These are phyloP conservation scores for Drosophila dunni DNA, from an alignment of 1,140 invertebrate genomes.

Conservation along the genomic window DNA sequence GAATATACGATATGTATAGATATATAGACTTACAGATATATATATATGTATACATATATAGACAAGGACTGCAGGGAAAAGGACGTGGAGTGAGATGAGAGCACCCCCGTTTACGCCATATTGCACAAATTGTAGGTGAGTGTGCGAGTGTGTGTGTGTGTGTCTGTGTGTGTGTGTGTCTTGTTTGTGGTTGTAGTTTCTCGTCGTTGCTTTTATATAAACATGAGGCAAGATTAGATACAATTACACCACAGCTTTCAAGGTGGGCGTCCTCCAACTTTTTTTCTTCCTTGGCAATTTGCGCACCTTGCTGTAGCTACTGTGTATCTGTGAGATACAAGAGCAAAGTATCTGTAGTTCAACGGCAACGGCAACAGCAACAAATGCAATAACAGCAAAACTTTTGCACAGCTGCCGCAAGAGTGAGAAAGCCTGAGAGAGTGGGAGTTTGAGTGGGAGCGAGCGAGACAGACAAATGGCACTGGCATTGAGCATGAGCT, in stretches of 20 bases:
- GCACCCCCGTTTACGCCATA: slow-evolving; percentile 62
- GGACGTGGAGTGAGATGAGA: slow-evolving; percentile 16
- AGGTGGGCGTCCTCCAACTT: slow-evolving; percentile 54
- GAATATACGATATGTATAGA: slow-evolving; percentile 47
- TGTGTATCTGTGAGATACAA: slow-evolving; percentile 77
- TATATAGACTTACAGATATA: slow-evolving; percentile 12
- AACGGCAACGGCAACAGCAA: slow-evolving; percentile 34
- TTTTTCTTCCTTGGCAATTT: slow-evolving; percentile 57
- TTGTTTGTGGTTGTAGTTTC: slow-evolving; percentile 32
- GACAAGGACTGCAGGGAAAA: slow-evolving; percentile 37
- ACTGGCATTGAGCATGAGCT: slow-evolving; percentile 24
- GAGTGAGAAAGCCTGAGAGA: neutral
- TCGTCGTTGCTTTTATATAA: slow-evolving; percentile 78
- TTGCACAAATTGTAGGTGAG: slow-evolving; percentile 68
- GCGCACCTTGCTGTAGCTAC: slow-evolving; percentile 63
- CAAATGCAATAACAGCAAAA: slow-evolving; percentile 75
- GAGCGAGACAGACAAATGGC: slow-evolving; percentile 55
- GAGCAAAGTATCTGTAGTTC: slow-evolving; percentile 64
- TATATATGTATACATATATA: slow-evolving; percentile 23
- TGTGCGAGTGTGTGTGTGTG: slow-evolving; percentile 15
- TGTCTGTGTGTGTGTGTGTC: slow-evolving; percentile 32
- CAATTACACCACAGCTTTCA: slow-evolving; percentile 79
- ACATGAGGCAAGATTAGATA: slow-evolving; percentile 82
- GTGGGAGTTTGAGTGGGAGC: neutral
- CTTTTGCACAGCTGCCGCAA: slow-evolving; percentile 35